Conservation (phyloP, 2,113 vertebrate genomes). For the Catharus fuscescens region DNA sequence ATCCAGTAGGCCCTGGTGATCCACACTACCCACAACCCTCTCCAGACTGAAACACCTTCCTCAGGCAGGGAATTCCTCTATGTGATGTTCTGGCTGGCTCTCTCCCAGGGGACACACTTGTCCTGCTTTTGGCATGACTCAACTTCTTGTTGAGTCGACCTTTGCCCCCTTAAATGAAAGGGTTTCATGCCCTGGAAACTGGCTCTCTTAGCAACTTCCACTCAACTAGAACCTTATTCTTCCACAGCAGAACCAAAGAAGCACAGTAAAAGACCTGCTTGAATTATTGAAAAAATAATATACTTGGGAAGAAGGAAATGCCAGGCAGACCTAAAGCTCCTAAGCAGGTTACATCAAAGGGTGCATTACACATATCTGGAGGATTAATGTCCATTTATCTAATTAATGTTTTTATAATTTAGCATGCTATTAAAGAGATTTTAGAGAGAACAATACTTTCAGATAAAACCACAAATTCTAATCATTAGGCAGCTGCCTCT, state of each 20-base stretch:
- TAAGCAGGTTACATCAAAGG: conserved; percentile 45
- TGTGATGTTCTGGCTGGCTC: neutral
- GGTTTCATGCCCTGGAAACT: conserved; percentile 65
- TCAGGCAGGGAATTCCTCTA: neutral
- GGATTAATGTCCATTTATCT: conserved; percentile 64
- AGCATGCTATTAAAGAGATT: conserved; percentile 52
- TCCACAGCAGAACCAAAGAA: neutral
- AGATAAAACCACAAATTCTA: conserved; percentile 54
- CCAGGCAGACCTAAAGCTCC: neutral
- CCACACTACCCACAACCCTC: fast-evolving
- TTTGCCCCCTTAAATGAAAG: conserved; percentile 52
- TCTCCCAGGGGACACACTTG: conserved; percentile 25
- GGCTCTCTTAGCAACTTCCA: conserved; percentile 49
- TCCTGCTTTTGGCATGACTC: conserved; percentile 59
- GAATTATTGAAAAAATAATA: conserved; percentile 33
- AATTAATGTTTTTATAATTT: conserved; percentile 75
- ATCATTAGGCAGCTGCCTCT: conserved; percentile 48
- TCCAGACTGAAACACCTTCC: neutral
- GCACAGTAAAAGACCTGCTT: neutral
- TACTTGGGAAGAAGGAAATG: conserved; percentile 19
- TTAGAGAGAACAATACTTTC: conserved; percentile 25
- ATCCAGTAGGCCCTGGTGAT: neutral
- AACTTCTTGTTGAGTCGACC: conserved; percentile 55
- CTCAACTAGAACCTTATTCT: conserved; percentile 33
- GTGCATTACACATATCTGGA: conserved; percentile 7